Conservation (phyloP, 2,888 invertebrate genomes). For the Leptopilina myrica region DNA sequence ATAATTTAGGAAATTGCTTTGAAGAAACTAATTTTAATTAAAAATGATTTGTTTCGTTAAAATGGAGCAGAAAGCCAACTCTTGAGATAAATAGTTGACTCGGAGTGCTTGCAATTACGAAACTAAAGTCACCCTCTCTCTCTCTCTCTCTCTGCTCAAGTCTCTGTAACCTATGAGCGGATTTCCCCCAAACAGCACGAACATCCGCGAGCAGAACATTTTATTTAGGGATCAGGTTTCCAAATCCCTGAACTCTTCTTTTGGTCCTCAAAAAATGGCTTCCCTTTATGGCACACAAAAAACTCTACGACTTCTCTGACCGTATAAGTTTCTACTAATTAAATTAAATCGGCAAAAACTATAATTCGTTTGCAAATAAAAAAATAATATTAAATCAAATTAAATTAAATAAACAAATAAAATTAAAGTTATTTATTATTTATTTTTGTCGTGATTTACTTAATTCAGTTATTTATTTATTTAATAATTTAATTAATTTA, state of each 20-base stretch:
- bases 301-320: not conserved
- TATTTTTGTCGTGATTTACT: too few relatives aligned
- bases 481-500: too few relatives aligned
- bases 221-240: conserved; percentile 4
- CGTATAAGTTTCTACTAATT: too few relatives aligned
- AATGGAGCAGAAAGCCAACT: not conserved
- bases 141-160: not conserved
- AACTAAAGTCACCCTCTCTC: not conserved
- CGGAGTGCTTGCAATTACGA: conserved; percentile 1
- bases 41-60: not conserved
- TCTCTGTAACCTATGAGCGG: conserved; percentile 9
- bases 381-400: too few relatives aligned
- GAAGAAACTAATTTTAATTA: too few relatives aligned
- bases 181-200: conserved; percentile 9
- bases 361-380: too few relatives aligned
- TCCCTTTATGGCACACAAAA: not conserved
- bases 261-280: not conserved
- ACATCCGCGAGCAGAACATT: conserved; percentile 13
- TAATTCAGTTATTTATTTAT: too few relatives aligned
- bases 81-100: not conserved
- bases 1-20: too few relatives aligned
- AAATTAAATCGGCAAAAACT: too few relatives aligned
- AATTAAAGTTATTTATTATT: too few relatives aligned
- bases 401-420: too few relatives aligned
- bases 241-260: not conserved